Conservation (phyloP, 2,888 invertebrate genomes). For the Pseudococcus longispinus region DNA sequence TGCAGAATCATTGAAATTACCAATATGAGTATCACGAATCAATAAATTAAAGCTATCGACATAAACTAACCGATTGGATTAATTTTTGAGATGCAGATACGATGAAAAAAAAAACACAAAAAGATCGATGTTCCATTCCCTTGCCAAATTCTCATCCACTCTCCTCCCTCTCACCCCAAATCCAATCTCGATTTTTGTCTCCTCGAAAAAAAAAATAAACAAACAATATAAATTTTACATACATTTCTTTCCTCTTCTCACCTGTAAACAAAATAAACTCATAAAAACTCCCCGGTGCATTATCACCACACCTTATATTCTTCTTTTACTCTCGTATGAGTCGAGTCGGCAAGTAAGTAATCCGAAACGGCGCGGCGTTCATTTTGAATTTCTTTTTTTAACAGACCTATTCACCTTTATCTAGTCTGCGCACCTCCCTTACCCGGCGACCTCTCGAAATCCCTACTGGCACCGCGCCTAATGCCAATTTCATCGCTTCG, state of each 20-base stretch:
- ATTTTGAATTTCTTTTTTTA: constrained; percentile 14
- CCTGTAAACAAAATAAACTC: background rate
- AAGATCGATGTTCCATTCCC: too few relatives aligned
- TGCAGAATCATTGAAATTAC: too few relatives aligned
- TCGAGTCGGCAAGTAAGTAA: background rate
- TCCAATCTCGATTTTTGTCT: too few relatives aligned
- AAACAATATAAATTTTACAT: too few relatives aligned
- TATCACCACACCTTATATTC: background rate
- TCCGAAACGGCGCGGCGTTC: background rate
- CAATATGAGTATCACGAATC: too few relatives aligned
- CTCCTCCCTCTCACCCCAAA: too few relatives aligned
- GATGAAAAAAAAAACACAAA: too few relatives aligned
- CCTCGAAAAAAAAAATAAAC: too few relatives aligned
- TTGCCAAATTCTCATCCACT: too few relatives aligned
- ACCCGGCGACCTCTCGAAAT: background rate
- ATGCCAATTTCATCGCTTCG: background rate
- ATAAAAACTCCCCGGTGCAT: background rate
- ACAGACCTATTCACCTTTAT: constrained; percentile 9
- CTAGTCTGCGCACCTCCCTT: background rate
- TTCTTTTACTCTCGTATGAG: background rate
- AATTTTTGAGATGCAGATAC: too few relatives aligned
- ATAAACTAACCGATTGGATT: too few relatives aligned
- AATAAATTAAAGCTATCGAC: too few relatives aligned
- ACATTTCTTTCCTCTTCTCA: background rate
- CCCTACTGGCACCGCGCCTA: constrained; percentile 5